phyloP scores from a whole-genome alignment of 2,113 vertebrate genomes.

The human (Homo sapiens) region GRCh38 chr3:117757001-117757500 shows the following conservation, averaged over 20 bases:
- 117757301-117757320: neutral
- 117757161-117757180: neutral
- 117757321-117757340: neutral
- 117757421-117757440: neutral
- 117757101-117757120: neutral
- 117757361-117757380: neutral
- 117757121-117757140: neutral
- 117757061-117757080: neutral
- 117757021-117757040: neutral
- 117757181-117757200: neutral
- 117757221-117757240: neutral
- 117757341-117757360: neutral
- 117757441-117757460: neutral
- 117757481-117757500: neutral
- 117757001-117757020: neutral
- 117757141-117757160: neutral
- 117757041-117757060: neutral
- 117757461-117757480: neutral
- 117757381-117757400: neutral
- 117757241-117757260: neutral
- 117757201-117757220: neutral
- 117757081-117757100: neutral
- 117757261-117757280: neutral
- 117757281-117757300: neutral
- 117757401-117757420: neutral